Evolutionary conservation across 2,797 vertebrate genomes (phyloP).

Genomic region (Hippoglossus hippoglossus): DNA sequence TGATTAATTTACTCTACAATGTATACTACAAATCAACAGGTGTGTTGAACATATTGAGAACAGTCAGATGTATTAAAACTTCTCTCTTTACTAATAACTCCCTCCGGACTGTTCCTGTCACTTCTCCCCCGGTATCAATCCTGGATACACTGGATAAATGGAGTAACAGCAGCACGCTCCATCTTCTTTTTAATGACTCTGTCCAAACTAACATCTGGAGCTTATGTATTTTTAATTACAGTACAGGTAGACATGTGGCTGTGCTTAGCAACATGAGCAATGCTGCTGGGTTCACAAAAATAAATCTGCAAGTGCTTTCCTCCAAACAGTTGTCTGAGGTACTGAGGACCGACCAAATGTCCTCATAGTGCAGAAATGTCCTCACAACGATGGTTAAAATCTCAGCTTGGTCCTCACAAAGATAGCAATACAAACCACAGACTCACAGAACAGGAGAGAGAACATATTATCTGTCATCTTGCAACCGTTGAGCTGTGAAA

Average conservation of each 20-base stretch:
- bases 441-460: background rate
- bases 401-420: background rate
- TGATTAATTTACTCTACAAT: no score
- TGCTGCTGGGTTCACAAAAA: background rate
- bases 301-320: background rate
- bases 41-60: background rate
- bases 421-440: background rate
- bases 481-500: slow-evolving; percentile 47
- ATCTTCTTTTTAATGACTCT: background rate
- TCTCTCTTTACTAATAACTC: background rate
- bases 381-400: background rate
- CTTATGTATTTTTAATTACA: background rate
- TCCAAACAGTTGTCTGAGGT: background rate
- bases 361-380: background rate
- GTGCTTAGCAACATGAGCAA: background rate
- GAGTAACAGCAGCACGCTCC: background rate
- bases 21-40: background rate
- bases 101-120: background rate
- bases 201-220: background rate
- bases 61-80: background rate
- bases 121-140: background rate
- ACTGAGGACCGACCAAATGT: background rate
- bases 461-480: slow-evolving; percentile 36
- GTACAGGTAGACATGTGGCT: background rate
- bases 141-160: background rate